These are phyloP conservation scores for Apantesis nais DNA, from an alignment of 2,888 invertebrate genomes.

Conservation along the genomic window DNA sequence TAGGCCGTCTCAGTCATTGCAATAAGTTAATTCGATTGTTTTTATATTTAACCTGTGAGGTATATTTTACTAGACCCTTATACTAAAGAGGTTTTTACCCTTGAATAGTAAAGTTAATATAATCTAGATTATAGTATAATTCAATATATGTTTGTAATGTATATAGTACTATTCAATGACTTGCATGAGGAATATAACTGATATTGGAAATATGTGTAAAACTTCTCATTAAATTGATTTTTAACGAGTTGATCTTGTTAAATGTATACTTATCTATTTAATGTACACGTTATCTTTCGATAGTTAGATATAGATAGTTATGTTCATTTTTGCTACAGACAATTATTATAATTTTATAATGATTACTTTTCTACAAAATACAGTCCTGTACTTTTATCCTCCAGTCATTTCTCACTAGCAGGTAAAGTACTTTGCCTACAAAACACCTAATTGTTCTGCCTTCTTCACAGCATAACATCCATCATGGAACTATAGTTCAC, in stretches of 20 bases:
- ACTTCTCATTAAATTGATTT: too few species aligned
- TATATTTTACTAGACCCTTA: too few species aligned
- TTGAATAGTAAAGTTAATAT: too few species aligned
- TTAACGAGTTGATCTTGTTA: too few species aligned
- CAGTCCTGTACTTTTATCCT: not conserved
- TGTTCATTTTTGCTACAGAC: not conserved
- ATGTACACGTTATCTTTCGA: not conserved
- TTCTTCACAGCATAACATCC: conserved; percentile 33
- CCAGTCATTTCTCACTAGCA: conserved; percentile 14
- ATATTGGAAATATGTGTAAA: too few species aligned
- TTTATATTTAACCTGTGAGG: not conserved
- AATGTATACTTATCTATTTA: too few species aligned
- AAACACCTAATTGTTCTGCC: conserved; percentile 29
- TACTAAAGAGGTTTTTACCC: too few species aligned
- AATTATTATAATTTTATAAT: not conserved
- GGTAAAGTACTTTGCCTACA: conserved; percentile 16
- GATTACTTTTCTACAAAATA: not conserved
- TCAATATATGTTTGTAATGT: too few species aligned
- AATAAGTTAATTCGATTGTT: not conserved
- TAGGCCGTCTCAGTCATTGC: not conserved
- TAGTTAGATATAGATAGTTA: too few species aligned
- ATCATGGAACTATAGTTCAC: conserved; percentile 47
- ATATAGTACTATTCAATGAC: too few species aligned
- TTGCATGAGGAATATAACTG: too few species aligned
- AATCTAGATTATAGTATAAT: too few species aligned